Evolutionary conservation across 2,797 vertebrate species (phyloP), one percentile per base, ranked within the genome.

Genomic region (Typhlichthys eigenmanni): DNA sequence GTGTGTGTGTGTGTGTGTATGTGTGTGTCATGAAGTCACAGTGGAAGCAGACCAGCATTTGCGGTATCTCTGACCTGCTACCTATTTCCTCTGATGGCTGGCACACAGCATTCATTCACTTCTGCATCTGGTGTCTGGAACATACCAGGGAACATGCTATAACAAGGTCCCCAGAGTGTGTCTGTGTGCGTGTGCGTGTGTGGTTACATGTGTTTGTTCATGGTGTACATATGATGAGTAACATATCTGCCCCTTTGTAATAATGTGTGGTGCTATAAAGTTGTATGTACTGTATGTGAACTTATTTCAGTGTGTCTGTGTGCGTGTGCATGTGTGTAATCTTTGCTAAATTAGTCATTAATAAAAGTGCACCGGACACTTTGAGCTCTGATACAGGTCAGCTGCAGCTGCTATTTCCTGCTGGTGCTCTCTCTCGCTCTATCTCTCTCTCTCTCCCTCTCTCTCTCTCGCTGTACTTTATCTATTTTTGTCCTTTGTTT

Each of bases 121-220:
- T 54, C 75, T 69, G 61, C 68, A 71, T 81, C 75, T 77, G 66
- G 71, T 80, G 79, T 82, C 68, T 85, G 68, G 62, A 84, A 69
- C 66, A 75, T 64, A 63, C 72, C 67, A 64, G 74, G 46, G 51
- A 78, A 63, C 66, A 16, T 63, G 38, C 66, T 68, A 51, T 84
- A 83, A 71, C 81, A 84, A 84, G 68, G 58, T 75, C 75, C 65
- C 58, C 68, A 49, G 67, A 60, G 76, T 62, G 70, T 72, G 58
- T 70, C 56, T 61, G 32, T 47, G 19, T 57, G 14, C 17, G 47
- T 58, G 55, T 59, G 64, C 45, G 19, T 58, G 29, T 65, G 47
- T 55, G 49, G 19, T 19, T 52, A 7, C 54, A 10, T 58, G 16
- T 55, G 16, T 58, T 4, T 14, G 55, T 56, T 8, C 34, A 38